Base-by-base conservation (phyloP, 2,888 invertebrate species). In the Acanthosepion pharaonis region DNA sequence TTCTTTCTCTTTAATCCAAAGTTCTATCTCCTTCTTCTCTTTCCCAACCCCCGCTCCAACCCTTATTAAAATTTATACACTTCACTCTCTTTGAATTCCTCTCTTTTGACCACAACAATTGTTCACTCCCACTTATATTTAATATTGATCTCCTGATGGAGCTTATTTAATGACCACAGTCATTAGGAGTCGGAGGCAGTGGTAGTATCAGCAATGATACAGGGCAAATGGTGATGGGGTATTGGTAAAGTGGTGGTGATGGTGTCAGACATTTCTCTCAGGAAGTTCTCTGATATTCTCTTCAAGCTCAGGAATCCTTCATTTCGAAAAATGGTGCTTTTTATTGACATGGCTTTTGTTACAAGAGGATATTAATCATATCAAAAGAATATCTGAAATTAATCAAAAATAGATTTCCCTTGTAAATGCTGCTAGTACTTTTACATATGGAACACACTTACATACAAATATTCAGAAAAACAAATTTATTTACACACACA, bases 291-390 rank as follows among this genome's bases (percentile, higher is more conserved):
- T 93, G 51, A 53, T 93, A 49, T 93, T 93, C 93, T 49, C 93
- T 93, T 51, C 93, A 53, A 53, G 49, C 28, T 18, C n/a, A 93
- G 93, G 93, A 93, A 49, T 49, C 93, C n/a, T 93, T 93, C 93
- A 93, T 53, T 49, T 28, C 53, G 28, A 93, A 93, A 93, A 93
- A 93, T 93, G 93, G 93, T 53, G 49, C 93, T 93, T 33, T 93
- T 93, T 93, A 93, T 93, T 93, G 93, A 93, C 93, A 93, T 53
- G 93, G 53, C 93, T 93, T 93, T 93, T 93, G 53, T 93, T 53
- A 93, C 93, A 48, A 93, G 53, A 93, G 93, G 93, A 93, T 93
- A 93, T 93, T 93, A 93, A 93, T 93, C 93, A 93, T 93, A 53
- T 93, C 51, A 93, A 93, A 93, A 93, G 93, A 93, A 93, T 28